phyloP scores from a whole-genome alignment of 2,888 invertebrate species.

The Nasonia oneida region DNA sequence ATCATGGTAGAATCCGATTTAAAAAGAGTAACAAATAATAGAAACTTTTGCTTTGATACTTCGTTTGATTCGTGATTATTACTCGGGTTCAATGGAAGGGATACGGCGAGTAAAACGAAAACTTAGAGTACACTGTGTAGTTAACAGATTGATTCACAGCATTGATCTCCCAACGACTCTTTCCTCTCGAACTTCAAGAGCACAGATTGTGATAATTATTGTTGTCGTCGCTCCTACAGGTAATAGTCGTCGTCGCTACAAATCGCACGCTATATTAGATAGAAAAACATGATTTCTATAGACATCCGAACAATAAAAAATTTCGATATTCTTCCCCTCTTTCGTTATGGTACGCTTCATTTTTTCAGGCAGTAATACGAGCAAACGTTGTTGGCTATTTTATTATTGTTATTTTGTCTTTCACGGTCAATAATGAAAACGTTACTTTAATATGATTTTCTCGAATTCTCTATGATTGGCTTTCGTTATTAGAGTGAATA shows the following conservation, averaged over 20 bases:
- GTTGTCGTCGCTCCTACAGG: neutral
- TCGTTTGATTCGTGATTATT: neutral
- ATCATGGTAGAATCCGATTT: neutral
- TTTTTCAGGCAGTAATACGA: slow-evolving; percentile 57
- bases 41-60: neutral
- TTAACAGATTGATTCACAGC: slow-evolving; percentile 8
- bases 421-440: slow-evolving; percentile 16
- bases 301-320: slow-evolving; percentile 48
- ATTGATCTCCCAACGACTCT: neutral
- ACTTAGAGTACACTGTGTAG: neutral
- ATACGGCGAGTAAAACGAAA: neutral
- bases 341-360: slow-evolving; percentile 11
- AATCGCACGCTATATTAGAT: slow-evolving; percentile 27
- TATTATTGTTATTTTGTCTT: slow-evolving; percentile 12
- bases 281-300: slow-evolving; percentile 50
- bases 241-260: slow-evolving; percentile 19
- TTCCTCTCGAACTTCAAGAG: slow-evolving; percentile 29
- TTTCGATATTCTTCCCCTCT: slow-evolving; percentile 14
- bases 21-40: neutral
- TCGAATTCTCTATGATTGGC: slow-evolving; percentile 30
- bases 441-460: slow-evolving; percentile 33
- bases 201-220: slow-evolving; percentile 32
- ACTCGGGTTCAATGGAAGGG: neutral
- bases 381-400: slow-evolving; percentile 30
- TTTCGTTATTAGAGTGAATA: neutral